These are phyloP conservation scores for Cheilosia pagana DNA, from an alignment of 2,888 invertebrate species.

Conservation along the genomic window DNA sequence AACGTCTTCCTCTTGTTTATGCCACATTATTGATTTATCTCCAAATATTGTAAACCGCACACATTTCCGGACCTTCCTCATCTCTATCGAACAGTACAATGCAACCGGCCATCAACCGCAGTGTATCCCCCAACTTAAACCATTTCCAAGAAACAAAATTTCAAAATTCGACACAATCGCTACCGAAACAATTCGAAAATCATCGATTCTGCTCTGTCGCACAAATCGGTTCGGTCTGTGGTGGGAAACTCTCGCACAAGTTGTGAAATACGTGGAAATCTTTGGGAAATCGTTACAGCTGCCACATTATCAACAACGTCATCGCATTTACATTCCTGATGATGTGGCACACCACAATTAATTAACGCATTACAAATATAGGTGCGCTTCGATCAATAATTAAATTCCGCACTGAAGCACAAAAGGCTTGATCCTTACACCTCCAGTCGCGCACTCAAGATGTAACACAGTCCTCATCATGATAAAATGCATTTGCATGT, in stretches of 20 bases:
- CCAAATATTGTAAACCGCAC: too few species aligned
- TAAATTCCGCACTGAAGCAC: conserved; percentile 64
- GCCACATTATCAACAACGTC: conserved; percentile 17
- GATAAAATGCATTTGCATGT: conserved; percentile 7
- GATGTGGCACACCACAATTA: conserved; percentile 41
- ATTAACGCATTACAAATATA: conserved; percentile 40
- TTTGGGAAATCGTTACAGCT: background rate
- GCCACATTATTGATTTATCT: too few species aligned
- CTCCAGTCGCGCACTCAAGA: background rate
- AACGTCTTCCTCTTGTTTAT: too few species aligned
- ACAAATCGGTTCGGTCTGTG: background rate
- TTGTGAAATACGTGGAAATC: background rate
- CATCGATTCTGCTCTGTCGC: too few species aligned
- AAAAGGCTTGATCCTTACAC: conserved; percentile 11
- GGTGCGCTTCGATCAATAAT: conserved; percentile 40
- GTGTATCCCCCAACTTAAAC: too few species aligned
- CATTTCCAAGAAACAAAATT: too few species aligned
- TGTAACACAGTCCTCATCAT: conserved; percentile 8
- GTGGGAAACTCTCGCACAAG: background rate
- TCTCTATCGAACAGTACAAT: too few species aligned
- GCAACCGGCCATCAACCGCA: too few species aligned
- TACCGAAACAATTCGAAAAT: too few species aligned
- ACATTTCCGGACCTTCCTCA: too few species aligned
- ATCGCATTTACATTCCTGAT: conserved; percentile 31
- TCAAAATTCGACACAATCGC: too few species aligned